phyloP scores from a whole-genome alignment of 2,113 vertebrate species.

The Numida meleagris region DNA sequence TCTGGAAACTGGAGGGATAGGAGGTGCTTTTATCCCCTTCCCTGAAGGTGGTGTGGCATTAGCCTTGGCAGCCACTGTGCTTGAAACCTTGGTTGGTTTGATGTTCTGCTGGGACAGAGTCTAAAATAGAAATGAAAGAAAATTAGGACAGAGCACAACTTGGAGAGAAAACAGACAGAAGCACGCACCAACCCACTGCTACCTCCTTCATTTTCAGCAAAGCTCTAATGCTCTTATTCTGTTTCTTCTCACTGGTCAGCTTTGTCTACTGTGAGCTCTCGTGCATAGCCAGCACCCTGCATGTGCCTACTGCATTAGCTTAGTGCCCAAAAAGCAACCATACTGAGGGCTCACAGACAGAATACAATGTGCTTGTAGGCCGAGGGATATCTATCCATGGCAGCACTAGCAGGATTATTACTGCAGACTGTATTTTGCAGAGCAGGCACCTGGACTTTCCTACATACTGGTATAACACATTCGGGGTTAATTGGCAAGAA shows the following conservation, averaged over 20 bases:
- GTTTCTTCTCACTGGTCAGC: neutral
- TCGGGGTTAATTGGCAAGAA: neutral
- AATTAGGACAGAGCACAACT: neutral
- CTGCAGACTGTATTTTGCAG: neutral
- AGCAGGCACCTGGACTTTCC: accelerated
- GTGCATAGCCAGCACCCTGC: neutral
- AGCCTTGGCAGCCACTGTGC: neutral
- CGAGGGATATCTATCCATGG: neutral
- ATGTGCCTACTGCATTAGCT: neutral
- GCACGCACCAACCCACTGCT: neutral
- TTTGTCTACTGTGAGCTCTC: neutral
- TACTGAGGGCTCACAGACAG: neutral
- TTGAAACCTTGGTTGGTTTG: neutral
- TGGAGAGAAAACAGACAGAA: neutral
- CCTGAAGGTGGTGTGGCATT: neutral
- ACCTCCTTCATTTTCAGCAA: neutral
- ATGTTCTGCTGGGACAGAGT: neutral
- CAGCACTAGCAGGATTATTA: neutral
- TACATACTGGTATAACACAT: neutral
- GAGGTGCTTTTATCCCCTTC: neutral
- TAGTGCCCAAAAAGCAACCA: neutral
- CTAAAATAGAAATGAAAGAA: neutral
- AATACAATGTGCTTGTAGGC: neutral
- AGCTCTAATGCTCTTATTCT: neutral
- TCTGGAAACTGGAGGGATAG: neutral